Evolutionary conservation across 2,113 vertebrate genomes (phyloP), one percentile per base, ranked within the genome.

Genomic region (Nesoenas mayeri): DNA sequence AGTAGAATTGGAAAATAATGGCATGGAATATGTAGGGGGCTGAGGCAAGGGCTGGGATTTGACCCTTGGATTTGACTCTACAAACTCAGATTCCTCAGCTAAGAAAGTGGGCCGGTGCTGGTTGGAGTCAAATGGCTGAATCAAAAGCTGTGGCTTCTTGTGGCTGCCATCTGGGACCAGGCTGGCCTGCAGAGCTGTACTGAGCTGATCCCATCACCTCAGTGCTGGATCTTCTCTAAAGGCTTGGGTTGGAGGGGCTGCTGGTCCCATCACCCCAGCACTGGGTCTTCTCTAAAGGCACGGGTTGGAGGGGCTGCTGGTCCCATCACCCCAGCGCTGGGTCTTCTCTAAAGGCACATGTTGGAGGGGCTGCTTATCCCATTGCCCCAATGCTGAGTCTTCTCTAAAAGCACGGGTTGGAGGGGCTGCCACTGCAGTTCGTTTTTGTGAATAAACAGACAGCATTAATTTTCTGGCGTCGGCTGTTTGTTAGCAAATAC

Each of bases 391-490:
- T 2, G 0, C 7, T 38, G 29, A 38, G 40, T 51, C 48, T 21
- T 15, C 25, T 53, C 31, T 50, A 16, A 40, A 40, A 6, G 40
- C 40, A 40, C 40, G 47, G 22, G 48, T 50, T 50, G 48, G 50
- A 51, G 50, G 50, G 24, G 24, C 50, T 51, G 24, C 50, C 5
- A 2, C 17, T 70, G 64, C 31, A 8, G 50, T n/a, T 92, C 22
- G 4, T 34, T 92, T 87, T 47, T 72, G 38, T 67, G 72, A 62
- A 38, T 62, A 32, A 91, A 74, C 15, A 5, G 1, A 12, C 0
- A 1, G 17, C 0, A 0, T 44, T 34, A 51, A 13, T 95, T 91
- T 79, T 79, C 57, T 8, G 2, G 15, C 7, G 0, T 40, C 5
- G 2, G 10, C 42, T 54, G 10, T 95, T 92, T 79, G 28, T 11